These are phyloP conservation scores for Apamea anceps DNA, from an alignment of 2,888 invertebrate genomes.

Conservation along the genomic window DNA sequence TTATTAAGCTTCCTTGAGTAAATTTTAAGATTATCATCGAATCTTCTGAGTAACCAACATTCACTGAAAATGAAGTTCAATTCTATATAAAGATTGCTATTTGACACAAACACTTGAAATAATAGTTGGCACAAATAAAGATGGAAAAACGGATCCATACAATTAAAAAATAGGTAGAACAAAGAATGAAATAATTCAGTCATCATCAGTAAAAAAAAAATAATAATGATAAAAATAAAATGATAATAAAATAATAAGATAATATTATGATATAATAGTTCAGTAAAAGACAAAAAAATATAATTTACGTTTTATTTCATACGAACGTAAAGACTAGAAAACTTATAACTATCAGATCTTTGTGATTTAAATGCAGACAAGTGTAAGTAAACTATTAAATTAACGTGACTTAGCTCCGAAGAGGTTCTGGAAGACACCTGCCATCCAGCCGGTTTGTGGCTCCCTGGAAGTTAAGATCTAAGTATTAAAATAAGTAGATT, in stretches of 20 bases:
- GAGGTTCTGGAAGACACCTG: constrained; percentile 74
- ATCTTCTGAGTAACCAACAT: neutral
- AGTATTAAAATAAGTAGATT: neutral
- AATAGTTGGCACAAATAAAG: neutral
- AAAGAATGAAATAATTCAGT: neutral
- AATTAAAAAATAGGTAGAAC: neutral
- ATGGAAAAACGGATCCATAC: neutral
- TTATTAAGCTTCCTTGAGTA: neutral
- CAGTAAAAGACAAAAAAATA: constrained; percentile 25
- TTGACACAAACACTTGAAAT: neutral
- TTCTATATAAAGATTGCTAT: neutral
- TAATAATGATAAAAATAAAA: too few species aligned
- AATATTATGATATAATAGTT: too few species aligned
- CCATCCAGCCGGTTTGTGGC: constrained; percentile 83
- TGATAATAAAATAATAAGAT: too few species aligned
- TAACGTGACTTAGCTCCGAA: constrained; percentile 57
- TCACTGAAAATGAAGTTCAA: neutral
- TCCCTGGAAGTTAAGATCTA: constrained; percentile 76
- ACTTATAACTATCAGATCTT: constrained; percentile 69
- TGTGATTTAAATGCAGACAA: constrained; percentile 53
- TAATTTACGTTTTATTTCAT: constrained; percentile 55
- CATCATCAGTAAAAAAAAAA: too few species aligned
- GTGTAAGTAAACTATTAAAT: constrained; percentile 26
- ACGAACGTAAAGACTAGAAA: constrained; percentile 61
- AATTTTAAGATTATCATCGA: neutral